Conservation (phyloP, 2,797 vertebrate species). For the Bovichtus diacanthus region DNA sequence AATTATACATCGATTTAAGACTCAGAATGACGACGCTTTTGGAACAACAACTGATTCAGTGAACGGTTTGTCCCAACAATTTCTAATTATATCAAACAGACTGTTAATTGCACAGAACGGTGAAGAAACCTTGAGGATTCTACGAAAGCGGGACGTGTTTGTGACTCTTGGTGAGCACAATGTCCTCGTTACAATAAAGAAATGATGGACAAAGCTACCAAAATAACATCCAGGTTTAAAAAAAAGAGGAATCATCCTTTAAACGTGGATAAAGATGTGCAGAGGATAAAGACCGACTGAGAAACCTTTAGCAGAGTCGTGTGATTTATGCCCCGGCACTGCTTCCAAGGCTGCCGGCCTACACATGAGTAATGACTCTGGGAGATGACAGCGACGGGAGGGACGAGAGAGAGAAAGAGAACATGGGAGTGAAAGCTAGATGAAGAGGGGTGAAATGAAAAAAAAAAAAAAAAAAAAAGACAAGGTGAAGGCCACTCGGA, state of each 20-base stretch:
- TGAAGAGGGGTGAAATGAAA: background rate
- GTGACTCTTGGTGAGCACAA: background rate
- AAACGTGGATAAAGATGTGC: conserved; percentile 13
- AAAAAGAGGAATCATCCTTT: conserved; percentile 17
- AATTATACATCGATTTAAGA: no score
- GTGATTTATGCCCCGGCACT: conserved; percentile 27
- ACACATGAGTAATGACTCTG: conserved; percentile 13
- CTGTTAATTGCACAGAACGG: no score
- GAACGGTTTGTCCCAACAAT: no score
- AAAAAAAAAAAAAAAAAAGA: background rate
- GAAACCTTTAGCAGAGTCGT: background rate
- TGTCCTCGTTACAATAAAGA: background rate
- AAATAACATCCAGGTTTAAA: background rate
- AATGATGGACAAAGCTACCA: background rate
- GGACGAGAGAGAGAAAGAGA: background rate
- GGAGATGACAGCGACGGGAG: conserved; percentile 10
- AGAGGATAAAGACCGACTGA: conserved; percentile 13
- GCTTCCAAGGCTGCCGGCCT: conserved; percentile 37
- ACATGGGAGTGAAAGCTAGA: background rate
- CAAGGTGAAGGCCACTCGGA: conserved; percentile 6
- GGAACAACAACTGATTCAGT: no score
- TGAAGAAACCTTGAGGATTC: no score
- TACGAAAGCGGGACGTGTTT: background rate
- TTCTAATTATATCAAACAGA: no score
- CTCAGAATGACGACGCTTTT: no score